Base-by-base conservation (phyloP, 2,113 vertebrate genomes). In the Alethe diademata region DNA sequence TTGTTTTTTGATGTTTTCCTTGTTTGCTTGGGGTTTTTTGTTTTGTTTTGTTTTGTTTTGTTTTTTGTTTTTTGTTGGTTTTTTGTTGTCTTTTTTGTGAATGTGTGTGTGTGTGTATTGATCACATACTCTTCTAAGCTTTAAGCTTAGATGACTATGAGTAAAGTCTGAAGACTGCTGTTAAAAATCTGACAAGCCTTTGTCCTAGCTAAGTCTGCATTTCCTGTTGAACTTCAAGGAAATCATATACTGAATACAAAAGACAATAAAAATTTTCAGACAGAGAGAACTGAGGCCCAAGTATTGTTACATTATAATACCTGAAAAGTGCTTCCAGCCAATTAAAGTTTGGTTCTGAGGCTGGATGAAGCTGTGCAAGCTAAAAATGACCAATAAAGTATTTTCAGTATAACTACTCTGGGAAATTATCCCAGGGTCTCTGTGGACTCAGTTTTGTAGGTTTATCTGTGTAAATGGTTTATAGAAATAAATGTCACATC, bases 401-500 rank as follows among this genome's bases (percentile, higher is more conserved):
- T 86, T 84, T 73, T 36, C 20, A n/a, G 12, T 38, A 20, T 40
- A 90, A 56, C 14, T 79, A 29, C 31, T 72, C 50, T 61, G n/a
- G 9, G 42, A 90, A 89, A 54, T 88, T 86, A 65, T 76, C 89
- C 19, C 31, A 87, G 72, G 51, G 72, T 88, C 28, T 57, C 60
- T 71, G 65, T 84, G 74, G 78, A 92, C 67, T 95, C 36, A 24
- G 70, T 87, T 78, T 87, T 88, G 60, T 82, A 86, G 79, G 57
- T 86, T 84, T 86, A 87, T 95, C 71, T 88, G 45, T 86, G 72
- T 48, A 92, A 96, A 93, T 64, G 31, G 33, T 61, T 78, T 81
- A 28, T 79, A 80, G 87, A 92, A 95, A 84, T 93, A 90, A 94
- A 88, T n/a, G 36, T 89, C 87, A 90, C n/a, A 65, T 90, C 95